Conservation (phyloP, 2,113 vertebrate genomes). For the Pontoporia blainvillei region DNA sequence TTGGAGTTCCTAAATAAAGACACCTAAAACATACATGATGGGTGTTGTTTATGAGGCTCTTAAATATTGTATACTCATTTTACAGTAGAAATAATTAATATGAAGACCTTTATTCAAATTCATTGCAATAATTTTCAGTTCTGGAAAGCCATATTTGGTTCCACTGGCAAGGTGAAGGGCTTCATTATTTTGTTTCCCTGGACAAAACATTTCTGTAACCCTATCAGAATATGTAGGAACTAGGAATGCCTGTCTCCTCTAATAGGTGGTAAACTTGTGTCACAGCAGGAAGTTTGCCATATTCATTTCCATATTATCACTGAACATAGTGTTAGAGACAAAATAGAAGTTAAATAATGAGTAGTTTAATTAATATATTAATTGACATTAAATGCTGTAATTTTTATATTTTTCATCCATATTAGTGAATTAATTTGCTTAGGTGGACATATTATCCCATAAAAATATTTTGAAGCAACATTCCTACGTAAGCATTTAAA, state of each 20-base stretch:
- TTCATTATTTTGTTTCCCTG: background rate
- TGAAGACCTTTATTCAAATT: background rate
- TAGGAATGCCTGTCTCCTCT: background rate
- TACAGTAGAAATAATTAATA: background rate
- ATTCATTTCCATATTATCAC: background rate
- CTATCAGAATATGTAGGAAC: background rate
- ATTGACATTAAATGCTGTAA: background rate
- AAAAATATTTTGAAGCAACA: background rate
- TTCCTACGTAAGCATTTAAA: background rate
- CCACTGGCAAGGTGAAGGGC: background rate
- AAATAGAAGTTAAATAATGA: background rate
- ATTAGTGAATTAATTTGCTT: constrained; percentile 24
- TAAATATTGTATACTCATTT: background rate
- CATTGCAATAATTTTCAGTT: background rate
- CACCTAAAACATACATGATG: background rate
- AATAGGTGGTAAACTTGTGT: background rate
- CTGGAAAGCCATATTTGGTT: background rate
- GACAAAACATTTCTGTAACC: background rate
- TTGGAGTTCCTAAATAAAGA: background rate
- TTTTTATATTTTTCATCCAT: background rate
- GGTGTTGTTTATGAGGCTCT: background rate
- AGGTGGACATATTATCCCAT: background rate
- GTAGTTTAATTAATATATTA: background rate
- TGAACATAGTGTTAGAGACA: background rate
- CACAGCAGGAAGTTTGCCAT: background rate